A percentile compares a stretch with the other conserved stretches of the same genome.
phyloP scores from a whole-genome alignment of 2,113 vertebrate species.

The Pipra filicauda region DNA sequence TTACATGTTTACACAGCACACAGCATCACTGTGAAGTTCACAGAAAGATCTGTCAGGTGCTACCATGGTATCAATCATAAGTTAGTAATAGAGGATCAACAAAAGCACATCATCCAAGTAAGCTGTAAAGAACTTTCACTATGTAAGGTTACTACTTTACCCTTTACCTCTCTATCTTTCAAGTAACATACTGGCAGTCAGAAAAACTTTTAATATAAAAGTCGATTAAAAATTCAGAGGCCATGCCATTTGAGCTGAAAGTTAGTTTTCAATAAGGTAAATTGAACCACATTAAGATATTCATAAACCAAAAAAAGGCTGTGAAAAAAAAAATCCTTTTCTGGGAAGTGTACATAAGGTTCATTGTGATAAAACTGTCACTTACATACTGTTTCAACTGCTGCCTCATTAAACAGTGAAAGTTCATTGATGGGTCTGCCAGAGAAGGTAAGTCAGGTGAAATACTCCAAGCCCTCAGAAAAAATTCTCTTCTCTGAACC shows the following conservation, averaged over 20 bases:
- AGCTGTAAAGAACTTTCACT: not conserved
- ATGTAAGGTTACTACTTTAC: not conserved
- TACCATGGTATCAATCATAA: not conserved
- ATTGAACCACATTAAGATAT: not conserved
- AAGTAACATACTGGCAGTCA: not conserved
- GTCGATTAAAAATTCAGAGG: not conserved
- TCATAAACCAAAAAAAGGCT: not conserved
- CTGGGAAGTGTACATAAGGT: not conserved
- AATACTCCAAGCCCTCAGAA: not conserved
- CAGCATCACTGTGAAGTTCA: not conserved
- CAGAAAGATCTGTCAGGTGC: not conserved
- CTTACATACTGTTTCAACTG: not conserved
- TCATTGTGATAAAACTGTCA: not conserved
- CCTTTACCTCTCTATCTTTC: not conserved
- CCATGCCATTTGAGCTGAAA: not conserved
- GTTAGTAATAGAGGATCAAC: not conserved
- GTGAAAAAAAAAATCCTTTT: not conserved
- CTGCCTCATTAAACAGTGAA: not conserved
- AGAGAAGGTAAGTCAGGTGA: not conserved
- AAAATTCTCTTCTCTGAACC: not conserved
- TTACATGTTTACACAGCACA: not conserved
- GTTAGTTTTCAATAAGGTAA: not conserved
- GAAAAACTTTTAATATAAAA: conserved; percentile 33
- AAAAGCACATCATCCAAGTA: not conserved
- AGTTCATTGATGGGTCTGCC: conserved; percentile 1